Evolutionary conservation across 2,888 invertebrate species (phyloP), one percentile per base, ranked within the genome.

Genomic region (Volucella inflata): DNA sequence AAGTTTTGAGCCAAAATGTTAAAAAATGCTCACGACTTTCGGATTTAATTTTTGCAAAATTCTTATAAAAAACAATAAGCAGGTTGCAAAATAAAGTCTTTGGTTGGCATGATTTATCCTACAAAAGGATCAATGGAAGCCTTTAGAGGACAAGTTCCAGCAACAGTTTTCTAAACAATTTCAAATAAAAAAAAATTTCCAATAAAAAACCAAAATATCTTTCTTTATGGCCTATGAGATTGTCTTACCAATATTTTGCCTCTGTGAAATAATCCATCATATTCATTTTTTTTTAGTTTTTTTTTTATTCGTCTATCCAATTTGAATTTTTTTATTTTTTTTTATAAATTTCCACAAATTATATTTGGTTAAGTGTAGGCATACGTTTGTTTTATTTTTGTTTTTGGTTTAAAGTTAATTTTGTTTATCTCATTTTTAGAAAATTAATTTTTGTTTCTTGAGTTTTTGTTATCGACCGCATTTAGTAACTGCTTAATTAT

Each of bases 231-330:
- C 12, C 64, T 57, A 71, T 77, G 46, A 77, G 42, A 14, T 70
- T 77, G 77, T 57, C 78, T 78, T 78, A 78, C 78, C 78, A 78
- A 57, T 78, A 78, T 42, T 50, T 64, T 40, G 57, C 48, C 10
- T 78, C 70, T 30, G 70, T 64, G 77, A 71, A 57, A 57, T 70
- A 62, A 42, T 55, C 64, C 46, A 71, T 55, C 62, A 36, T 70
- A 62, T 78, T 70, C 78, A 57, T 71, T 67, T 51, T 8, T 78
- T 14, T 21, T 60, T 17, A 42, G 16, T 46, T 38, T 51, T 50
- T 57, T 30, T 16, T 0, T 60, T 59, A 30, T 50, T 16, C 21
- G 38, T 59, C 51, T 40, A 48, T 59, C 16, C 17, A 8, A 4
- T 14, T 14, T n/a, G 12, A 30, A 30, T 30, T 30, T 30, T 12